Percentiles rank a stretch among this genome's conserved stretches.
Evolutionary conservation across 2,797 vertebrate species (phyloP).

Genomic region (Schizopygopsis malacanthus): DNA sequence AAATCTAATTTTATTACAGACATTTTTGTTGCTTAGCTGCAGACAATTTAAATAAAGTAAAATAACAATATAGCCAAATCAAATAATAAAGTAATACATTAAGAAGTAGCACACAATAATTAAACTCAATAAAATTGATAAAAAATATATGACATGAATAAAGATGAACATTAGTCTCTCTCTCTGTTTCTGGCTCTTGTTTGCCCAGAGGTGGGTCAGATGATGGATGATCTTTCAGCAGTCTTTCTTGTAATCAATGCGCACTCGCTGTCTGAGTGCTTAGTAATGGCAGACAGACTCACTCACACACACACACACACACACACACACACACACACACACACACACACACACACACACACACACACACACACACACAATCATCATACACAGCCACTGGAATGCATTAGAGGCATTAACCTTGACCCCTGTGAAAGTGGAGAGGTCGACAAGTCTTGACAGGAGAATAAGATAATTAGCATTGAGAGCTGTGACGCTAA

Average conservation of each 20-base stretch:
- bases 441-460: conserved; percentile 20
- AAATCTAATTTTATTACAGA: too few species aligned
- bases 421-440: conserved; percentile 19
- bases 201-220: conserved; percentile 35
- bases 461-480: conserved; percentile 29
- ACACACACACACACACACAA: not conserved
- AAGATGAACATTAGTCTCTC: not conserved
- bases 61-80: not conserved
- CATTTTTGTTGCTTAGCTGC: not conserved
- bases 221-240: conserved; percentile 46
- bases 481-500: not conserved
- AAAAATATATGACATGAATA: not conserved
- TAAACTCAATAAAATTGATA: not conserved
- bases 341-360: too few species aligned
- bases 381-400: not conserved
- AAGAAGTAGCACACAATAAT: not conserved
- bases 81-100: not conserved
- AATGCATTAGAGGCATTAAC: conserved; percentile 25
- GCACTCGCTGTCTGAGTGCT: conserved; percentile 32
- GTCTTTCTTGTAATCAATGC: conserved; percentile 38
- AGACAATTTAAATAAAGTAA: not conserved
- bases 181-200: conserved; percentile 15
- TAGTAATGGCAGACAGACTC: conserved; percentile 18
- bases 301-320: too few species aligned
- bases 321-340: too few species aligned